Evolutionary conservation across 1,140 invertebrate genomes (phyloP), one percentile per base, ranked within the genome.

Genomic region (Drosophila orosa): DNA sequence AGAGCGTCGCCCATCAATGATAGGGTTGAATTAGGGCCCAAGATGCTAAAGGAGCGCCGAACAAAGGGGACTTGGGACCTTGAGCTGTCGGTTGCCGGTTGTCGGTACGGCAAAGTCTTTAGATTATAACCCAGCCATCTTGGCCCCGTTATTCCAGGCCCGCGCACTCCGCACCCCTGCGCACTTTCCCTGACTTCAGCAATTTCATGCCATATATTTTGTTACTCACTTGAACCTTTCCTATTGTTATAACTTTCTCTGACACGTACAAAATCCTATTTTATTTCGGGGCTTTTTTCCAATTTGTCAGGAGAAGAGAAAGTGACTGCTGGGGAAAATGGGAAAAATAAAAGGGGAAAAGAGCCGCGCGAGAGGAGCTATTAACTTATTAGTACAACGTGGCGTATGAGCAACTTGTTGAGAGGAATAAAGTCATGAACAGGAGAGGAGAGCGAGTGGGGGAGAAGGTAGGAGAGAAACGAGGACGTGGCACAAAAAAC

Each of bases 321-420:
- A 62, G 74, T 54, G 68, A 82, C 74, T 62, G 60, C 25, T 48
- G n/a, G 15, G 9, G 15, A 2, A 31, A 57, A 3, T 10, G 10
- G 29, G 13, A n/a, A 33, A 15, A 31, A 17, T 5, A 22, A 52
- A 48, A 22, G 27, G 13, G 29, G 24, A 48, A 29, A 45, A 29
- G 27, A n/a, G 15, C 45, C 19, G 37, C 33, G 47, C 60, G 25
- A 44, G 35, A 59, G 42, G 25, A 75, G 69, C 75, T 87, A 87
- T 86, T 86, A 87, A 79, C 78, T 87, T 86, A 87, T 86, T 87
- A 86, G 82, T 83, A 76, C 75, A 75, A 79, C 78, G 66, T 65
- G 75, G 74, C 78, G 83, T 82, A 82, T 86, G 83, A 72, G 83
- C 62, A 86, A 86, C 83, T 75, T 75, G 74, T 77, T 77, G 74